phyloP scores from a whole-genome alignment of 2,113 vertebrate genomes.

The Carollia perspicillata region DNA sequence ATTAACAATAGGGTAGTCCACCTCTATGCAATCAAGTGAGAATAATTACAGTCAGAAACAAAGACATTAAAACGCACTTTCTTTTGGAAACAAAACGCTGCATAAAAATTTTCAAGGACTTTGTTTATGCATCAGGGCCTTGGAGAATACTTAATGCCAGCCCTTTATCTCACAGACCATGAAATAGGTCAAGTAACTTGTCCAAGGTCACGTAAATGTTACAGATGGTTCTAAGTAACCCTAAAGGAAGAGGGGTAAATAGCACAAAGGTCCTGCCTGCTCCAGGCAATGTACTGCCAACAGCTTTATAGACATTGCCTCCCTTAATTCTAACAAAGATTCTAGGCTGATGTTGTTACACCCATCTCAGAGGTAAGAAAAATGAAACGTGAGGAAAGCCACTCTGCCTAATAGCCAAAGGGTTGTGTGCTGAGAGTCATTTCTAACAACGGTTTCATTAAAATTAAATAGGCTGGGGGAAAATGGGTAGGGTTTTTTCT shows the following conservation, averaged over 20 bases:
- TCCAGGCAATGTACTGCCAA: neutral
- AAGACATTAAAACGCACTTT: conserved; percentile 37
- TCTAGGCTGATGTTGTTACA: neutral
- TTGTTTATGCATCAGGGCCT: neutral
- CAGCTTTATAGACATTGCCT: neutral
- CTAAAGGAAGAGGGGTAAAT: neutral
- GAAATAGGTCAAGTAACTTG: neutral
- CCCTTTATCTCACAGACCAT: neutral
- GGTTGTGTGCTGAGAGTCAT: neutral
- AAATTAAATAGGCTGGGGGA: neutral
- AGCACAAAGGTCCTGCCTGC: neutral
- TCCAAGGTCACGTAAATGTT: neutral
- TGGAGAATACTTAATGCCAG: neutral
- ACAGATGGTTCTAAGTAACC: neutral
- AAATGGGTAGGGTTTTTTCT: neutral
- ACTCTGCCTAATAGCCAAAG: neutral
- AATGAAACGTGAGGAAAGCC: neutral
- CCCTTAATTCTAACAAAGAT: neutral
- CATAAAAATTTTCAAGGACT: neutral
- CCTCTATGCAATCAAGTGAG: conserved; percentile 16
- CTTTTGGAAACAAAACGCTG: conserved; percentile 40
- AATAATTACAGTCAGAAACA: conserved; percentile 47
- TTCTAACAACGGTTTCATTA: neutral
- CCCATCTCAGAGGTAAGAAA: neutral
- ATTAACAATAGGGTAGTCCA: conserved; percentile 47